phyloP scores from a whole-genome alignment of 2,113 vertebrate genomes.

The human (Homo sapiens) region GRCh38 chr9:134734501-134735000 shows the following conservation, averaged over 20 bases:
- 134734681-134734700: not conserved
- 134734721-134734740: not conserved
- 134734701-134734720: rapidly evolving
- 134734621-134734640: no score
- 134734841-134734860: rapidly evolving
- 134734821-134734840: rapidly evolving
- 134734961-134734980: no score
- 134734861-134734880: rapidly evolving
- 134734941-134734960: no score
- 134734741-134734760: rapidly evolving
- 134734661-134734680: rapidly evolving
- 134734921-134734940: no score
- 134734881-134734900: not conserved
- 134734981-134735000: no score
- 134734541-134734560: not conserved
- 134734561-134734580: rapidly evolving
- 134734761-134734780: rapidly evolving
- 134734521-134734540: rapidly evolving
- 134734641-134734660: not conserved
- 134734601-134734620: rapidly evolving
- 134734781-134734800: rapidly evolving
- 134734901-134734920: not conserved
- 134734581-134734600: not conserved
- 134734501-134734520: conserved; percentile 28
- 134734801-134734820: not conserved